phyloP scores from a whole-genome alignment of 2,888 invertebrate species.

The Sinodicranocentrus sp. region DNA sequence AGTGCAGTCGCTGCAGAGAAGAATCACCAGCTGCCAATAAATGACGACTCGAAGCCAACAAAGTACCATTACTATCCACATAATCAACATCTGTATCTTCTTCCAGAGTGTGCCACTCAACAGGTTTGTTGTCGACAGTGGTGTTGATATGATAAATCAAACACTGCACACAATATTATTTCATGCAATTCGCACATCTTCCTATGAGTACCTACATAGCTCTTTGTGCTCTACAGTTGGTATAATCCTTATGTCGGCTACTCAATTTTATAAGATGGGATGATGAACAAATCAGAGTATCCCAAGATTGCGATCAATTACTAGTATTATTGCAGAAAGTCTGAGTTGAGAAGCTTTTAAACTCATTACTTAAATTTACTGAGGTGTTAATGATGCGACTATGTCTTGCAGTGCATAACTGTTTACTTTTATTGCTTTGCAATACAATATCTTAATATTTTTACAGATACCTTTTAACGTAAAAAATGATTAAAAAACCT shows the following conservation, averaged over 20 bases:
- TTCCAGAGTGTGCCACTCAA: slow-evolving; percentile 96
- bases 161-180: slow-evolving; percentile 4
- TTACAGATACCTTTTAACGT: slow-evolving; percentile 13
- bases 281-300: too few relatives aligned
- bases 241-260: not conserved
- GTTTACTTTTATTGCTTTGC: slow-evolving; percentile 51
- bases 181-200: not conserved
- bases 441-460: slow-evolving; percentile 51
- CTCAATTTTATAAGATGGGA: not conserved
- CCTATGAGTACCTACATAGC: not conserved
- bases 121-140: slow-evolving; percentile 82
- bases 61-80: slow-evolving; percentile 97
- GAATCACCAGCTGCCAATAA: slow-evolving; percentile 69
- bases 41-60: slow-evolving; percentile 88
- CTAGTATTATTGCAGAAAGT: slow-evolving; percentile 5
- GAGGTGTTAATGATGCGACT: slow-evolving; percentile 63
- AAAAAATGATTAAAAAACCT: slow-evolving; percentile 7
- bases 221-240: not conserved
- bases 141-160: slow-evolving; percentile 28
- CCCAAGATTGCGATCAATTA: too few relatives aligned
- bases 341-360: not conserved
- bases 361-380: slow-evolving; percentile 40
- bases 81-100: slow-evolving; percentile 93
- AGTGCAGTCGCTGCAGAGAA: slow-evolving; percentile 73
- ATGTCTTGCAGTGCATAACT: slow-evolving; percentile 50